phyloP scores from a whole-genome alignment of 2,888 invertebrate species.

The Leuctra nigra region DNA sequence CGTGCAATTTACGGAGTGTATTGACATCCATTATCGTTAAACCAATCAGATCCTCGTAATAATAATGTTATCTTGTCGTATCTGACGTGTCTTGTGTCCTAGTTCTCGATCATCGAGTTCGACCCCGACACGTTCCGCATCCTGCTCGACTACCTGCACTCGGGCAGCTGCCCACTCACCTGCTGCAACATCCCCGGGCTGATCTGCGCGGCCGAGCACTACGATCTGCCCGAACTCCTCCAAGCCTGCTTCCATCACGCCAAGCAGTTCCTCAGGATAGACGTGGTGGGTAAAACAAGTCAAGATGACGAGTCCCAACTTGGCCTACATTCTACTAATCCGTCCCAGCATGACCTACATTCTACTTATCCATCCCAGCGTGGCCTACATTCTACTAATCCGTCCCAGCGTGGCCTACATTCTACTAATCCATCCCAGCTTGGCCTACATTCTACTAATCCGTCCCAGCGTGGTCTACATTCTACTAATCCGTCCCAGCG shows the following conservation, averaged over 20 bases:
- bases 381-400: too few relatives aligned
- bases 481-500: too few relatives aligned
- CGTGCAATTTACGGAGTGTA: too few relatives aligned
- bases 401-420: too few relatives aligned
- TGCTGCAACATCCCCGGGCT: constrained; percentile 89
- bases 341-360: too few relatives aligned
- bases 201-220: constrained; percentile 91
- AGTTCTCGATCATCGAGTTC: constrained; percentile 92
- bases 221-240: constrained; percentile 83
- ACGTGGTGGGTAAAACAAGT: constrained; percentile 82
- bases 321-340: too few relatives aligned
- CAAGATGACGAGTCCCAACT: too few relatives aligned
- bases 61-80: background rate
- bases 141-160: constrained; percentile 84
- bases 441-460: too few relatives aligned
- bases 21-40: background rate
- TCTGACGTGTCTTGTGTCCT: constrained; percentile 36
- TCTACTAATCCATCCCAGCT: too few relatives aligned
- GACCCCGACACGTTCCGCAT: constrained; percentile 91
- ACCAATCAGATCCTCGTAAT: background rate
- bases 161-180: constrained; percentile 85
- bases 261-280: constrained; percentile 86
- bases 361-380: too few relatives aligned
- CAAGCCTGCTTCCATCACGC: constrained; percentile 95
- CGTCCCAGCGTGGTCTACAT: too few relatives aligned